A percentile compares a stretch with the other conserved stretches of the same genome.
Evolutionary conservation across 2,113 vertebrate species (phyloP).

Genomic region (Nycticorax nycticorax): DNA sequence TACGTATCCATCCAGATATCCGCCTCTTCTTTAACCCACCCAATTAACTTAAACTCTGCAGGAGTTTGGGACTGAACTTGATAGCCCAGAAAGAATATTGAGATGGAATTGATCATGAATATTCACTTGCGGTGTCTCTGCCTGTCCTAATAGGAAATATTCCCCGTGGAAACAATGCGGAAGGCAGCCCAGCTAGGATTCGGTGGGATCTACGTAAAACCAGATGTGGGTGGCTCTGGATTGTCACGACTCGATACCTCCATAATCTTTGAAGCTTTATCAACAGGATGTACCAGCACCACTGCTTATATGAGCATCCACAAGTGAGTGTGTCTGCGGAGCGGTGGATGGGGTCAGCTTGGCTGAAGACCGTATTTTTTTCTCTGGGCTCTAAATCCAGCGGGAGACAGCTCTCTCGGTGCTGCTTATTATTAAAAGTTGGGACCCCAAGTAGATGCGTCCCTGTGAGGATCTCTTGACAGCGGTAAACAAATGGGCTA

Average conservation of each 20-base stretch:
- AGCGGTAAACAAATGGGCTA: not conserved
- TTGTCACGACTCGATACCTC: constrained; percentile 92
- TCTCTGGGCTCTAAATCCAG: not conserved
- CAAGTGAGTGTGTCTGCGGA: constrained; percentile 82
- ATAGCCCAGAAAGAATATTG: not conserved
- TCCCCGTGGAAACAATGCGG: constrained; percentile 87
- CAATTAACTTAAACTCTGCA: not conserved
- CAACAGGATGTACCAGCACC: constrained; percentile 94
- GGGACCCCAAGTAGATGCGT: not conserved
- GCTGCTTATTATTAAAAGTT: not conserved
- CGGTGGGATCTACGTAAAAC: constrained; percentile 88
- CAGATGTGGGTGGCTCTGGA: constrained; percentile 93
- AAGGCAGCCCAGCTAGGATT: constrained; percentile 93
- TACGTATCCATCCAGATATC: not conserved
- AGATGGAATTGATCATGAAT: not conserved
- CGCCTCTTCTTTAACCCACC: not conserved
- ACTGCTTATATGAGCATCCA: constrained; percentile 98
- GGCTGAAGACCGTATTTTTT: not conserved
- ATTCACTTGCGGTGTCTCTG: not conserved
- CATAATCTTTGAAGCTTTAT: constrained; percentile 94
- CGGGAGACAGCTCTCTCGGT: not conserved
- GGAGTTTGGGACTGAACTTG: not conserved
- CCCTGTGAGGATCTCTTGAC: not conserved
- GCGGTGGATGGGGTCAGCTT: not conserved
- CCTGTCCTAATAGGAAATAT: constrained; percentile 81